phyloP scores from a whole-genome alignment of 2,113 vertebrate genomes.

The Lagopus leucura region DNA sequence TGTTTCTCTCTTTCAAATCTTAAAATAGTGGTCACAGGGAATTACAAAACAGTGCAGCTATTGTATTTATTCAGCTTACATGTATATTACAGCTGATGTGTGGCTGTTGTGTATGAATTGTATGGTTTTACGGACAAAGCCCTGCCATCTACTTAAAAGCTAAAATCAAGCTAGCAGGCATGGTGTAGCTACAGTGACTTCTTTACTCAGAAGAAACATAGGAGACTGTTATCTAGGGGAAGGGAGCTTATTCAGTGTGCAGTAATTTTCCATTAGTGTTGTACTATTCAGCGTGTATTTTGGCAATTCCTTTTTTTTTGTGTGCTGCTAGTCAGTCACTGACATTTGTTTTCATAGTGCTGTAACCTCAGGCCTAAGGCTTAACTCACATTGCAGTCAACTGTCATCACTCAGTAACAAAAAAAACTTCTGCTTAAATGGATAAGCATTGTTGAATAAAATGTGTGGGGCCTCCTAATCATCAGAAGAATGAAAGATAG shows the following conservation, averaged over 20 bases:
- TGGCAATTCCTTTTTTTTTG: slow-evolving; percentile 18
- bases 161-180: background rate
- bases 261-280: slow-evolving; percentile 15
- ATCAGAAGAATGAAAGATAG: background rate
- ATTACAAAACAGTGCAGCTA: background rate
- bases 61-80: background rate
- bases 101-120: fast-evolving
- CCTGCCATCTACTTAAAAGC: background rate
- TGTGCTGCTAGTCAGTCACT: slow-evolving; percentile 15
- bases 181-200: no score
- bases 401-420: background rate
- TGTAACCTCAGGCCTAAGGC: background rate
- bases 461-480: background rate
- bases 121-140: background rate
- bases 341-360: slow-evolving; percentile 27
- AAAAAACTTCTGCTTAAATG: background rate
- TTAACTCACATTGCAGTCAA: background rate
- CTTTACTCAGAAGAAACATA: background rate
- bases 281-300: background rate
- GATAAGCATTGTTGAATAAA: background rate
- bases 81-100: background rate
- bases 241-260: background rate
- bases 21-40: background rate
- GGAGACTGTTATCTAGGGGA: background rate
- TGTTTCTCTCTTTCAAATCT: background rate